Evolutionary conservation across 2,113 vertebrate genomes (phyloP).

Genomic region (Sorex fumeus): DNA sequence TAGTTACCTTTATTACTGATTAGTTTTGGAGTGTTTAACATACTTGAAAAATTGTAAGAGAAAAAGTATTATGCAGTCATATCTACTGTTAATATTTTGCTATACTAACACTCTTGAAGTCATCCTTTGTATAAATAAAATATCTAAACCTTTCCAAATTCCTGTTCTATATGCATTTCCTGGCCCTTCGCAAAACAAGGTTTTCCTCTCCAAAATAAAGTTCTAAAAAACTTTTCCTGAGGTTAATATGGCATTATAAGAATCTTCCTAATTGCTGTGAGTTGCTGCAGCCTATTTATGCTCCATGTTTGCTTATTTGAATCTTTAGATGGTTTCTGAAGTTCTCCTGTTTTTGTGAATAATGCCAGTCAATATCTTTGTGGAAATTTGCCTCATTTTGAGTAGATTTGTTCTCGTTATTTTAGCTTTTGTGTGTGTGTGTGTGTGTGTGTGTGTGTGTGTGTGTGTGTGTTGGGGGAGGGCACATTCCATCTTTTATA

Average conservation of each 20-base stretch:
- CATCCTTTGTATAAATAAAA: conserved; percentile 47
- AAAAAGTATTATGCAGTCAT: conserved; percentile 29
- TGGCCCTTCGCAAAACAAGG: not conserved
- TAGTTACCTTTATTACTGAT: conserved; percentile 59
- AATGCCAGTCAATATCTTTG: conserved; percentile 38
- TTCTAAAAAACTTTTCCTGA: conserved; percentile 39
- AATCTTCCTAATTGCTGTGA: conserved; percentile 50
- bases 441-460: no score
- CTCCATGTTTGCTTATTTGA: conserved; percentile 6
- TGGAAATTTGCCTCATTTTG: not conserved
- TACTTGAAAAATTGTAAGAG: conserved; percentile 28
- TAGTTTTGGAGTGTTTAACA: conserved; percentile 42
- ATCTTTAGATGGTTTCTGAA: conserved; percentile 37
- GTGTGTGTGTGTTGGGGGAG: no score
- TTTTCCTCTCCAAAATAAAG: not conserved
- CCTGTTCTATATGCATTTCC: conserved; percentile 3
- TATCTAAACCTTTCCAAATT: conserved; percentile 1
- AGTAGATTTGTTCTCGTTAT: conserved; percentile 52
- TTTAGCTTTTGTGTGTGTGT: not conserved
- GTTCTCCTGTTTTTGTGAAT: conserved; percentile 44
- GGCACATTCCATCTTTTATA: not conserved
- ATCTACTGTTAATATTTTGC: conserved; percentile 46
- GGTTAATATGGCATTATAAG: conserved; percentile 54
- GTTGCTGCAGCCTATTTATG: conserved; percentile 29
- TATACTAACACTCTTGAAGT: conserved; percentile 45